Percentiles rank a stretch among this genome's conserved stretches.
phyloP scores from a whole-genome alignment of 2,888 invertebrate genomes.

The Tenthredo scrophulariae region DNA sequence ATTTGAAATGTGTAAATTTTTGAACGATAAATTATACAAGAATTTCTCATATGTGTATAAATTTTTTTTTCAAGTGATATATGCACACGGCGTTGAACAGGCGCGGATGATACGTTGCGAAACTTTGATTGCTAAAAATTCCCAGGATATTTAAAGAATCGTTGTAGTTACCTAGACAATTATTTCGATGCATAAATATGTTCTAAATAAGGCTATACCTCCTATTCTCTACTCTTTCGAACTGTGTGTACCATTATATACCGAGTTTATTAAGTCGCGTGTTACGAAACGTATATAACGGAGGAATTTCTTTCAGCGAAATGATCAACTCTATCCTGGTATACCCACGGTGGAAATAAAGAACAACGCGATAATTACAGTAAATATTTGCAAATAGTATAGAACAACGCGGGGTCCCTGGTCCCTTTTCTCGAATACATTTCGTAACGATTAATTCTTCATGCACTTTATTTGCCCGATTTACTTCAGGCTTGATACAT shows the following conservation, averaged over 20 bases:
- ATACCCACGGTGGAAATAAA: neutral
- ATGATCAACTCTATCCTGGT: neutral
- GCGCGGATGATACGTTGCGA: conserved; percentile 10
- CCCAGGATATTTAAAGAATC: conserved; percentile 31
- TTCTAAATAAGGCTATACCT: conserved; percentile 17
- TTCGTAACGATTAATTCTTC: neutral
- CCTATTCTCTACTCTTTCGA: neutral
- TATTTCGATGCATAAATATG: conserved; percentile 11
- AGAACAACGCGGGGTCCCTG: neutral
- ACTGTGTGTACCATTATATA: neutral
- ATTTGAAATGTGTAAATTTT: neutral
- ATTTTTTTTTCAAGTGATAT: neutral
- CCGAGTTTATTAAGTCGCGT: conserved; percentile 17
- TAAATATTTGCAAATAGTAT: neutral
- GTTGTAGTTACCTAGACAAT: neutral
- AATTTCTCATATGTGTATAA: neutral
- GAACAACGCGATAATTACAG: neutral
- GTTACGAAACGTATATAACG: neutral
- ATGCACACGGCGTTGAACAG: neutral
- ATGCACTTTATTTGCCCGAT: neutral
- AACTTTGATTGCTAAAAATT: conserved; percentile 28
- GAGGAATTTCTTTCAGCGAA: conserved; percentile 25
- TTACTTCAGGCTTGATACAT: conserved; percentile 21
- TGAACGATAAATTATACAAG: neutral
- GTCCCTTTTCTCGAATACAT: conserved; percentile 14